Percentiles rank a stretch among this genome's conserved stretches.
Conservation (phyloP, 2,113 vertebrate species). For the Lathamus discolor region DNA sequence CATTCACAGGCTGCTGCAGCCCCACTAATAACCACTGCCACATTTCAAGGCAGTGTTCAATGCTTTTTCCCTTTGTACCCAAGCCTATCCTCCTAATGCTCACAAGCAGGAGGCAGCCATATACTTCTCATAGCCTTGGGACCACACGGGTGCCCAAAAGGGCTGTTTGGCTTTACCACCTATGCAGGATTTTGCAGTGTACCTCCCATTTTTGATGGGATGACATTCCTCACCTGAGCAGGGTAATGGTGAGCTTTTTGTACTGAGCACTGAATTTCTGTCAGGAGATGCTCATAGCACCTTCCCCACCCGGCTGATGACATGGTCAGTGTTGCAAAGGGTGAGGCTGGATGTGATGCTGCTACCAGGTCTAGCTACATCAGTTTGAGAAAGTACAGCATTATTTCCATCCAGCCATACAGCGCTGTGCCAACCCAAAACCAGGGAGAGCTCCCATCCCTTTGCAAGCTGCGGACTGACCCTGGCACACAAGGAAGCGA, state of each 20-base stretch:
- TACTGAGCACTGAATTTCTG: background rate
- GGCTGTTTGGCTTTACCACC: background rate
- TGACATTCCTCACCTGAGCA: background rate
- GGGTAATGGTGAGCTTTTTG: fast-evolving
- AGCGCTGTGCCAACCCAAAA: background rate
- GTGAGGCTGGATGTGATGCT: background rate
- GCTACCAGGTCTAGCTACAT: background rate
- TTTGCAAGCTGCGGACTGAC: background rate
- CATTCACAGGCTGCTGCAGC: background rate
- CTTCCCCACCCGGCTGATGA: background rate
- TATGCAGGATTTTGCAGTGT: background rate
- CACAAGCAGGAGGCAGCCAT: background rate
- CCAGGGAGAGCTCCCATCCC: background rate
- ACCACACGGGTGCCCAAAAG: background rate
- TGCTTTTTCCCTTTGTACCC: background rate
- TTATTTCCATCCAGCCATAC: background rate
- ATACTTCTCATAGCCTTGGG: background rate
- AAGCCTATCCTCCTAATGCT: background rate
- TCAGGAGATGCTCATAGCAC: background rate
- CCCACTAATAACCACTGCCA: background rate
- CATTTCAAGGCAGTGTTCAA: background rate
- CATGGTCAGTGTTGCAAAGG: background rate
- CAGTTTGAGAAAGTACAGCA: background rate
- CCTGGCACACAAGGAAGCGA: fast-evolving
- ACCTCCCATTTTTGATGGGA: background rate